Conservation (phyloP, 2,888 invertebrate genomes). For the Hypselothyrea guttata region DNA sequence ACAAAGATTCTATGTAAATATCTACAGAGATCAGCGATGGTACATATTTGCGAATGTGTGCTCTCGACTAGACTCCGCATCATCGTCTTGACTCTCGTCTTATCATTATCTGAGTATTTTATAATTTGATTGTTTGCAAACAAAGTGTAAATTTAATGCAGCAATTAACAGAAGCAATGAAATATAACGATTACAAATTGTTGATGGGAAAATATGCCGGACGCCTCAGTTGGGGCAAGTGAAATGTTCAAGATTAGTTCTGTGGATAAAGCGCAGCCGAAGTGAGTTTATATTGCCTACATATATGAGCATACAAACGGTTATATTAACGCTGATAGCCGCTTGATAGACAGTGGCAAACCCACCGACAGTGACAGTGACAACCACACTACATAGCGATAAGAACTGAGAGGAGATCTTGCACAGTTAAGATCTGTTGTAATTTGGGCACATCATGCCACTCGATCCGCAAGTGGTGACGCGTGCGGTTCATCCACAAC, state of each 20-base stretch:
- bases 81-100: background rate
- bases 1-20: constrained; percentile 5
- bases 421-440: constrained; percentile 65
- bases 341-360: constrained; percentile 4
- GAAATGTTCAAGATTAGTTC: constrained; percentile 38
- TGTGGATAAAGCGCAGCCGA: constrained; percentile 30
- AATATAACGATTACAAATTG: constrained; percentile 30
- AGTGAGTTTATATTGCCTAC: too few relatives aligned
- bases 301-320: background rate
- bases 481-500: constrained; percentile 53
- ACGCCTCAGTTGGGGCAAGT: constrained; percentile 1
- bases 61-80: too few relatives aligned
- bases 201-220: constrained; percentile 23
- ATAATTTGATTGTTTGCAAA: constrained; percentile 45
- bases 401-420: background rate
- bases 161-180: constrained; percentile 53
- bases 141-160: constrained; percentile 49
- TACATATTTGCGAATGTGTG: background rate
- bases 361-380: background rate
- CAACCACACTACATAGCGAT: background rate
- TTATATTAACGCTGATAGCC: background rate
- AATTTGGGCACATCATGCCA: constrained; percentile 57
- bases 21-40: background rate
- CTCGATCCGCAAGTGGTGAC: constrained; percentile 55
- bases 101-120: background rate